A percentile compares a stretch with the other conserved stretches of the same genome.
These are phyloP conservation scores for Tribolium castaneum DNA, from an alignment of 1,140 invertebrate genomes.

Conservation along the genomic window DNA sequence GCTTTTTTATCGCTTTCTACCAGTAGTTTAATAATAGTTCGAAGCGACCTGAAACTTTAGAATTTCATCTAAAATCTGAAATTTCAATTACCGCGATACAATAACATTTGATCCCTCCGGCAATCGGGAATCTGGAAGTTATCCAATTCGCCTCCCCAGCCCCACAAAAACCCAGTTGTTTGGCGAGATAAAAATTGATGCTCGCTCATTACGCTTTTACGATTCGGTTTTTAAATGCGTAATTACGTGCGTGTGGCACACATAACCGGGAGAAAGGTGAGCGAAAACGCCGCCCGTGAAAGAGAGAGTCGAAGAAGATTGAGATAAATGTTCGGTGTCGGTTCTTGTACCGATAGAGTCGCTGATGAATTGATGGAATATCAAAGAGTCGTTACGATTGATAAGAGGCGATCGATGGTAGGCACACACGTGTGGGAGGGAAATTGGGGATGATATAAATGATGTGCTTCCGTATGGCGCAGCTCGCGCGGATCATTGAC, in stretches of 20 bases:
- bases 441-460: background rate
- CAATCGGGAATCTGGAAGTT: background rate
- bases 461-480: background rate
- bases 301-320: background rate
- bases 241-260: background rate
- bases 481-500: background rate
- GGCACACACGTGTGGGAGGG: background rate
- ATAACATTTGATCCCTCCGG: background rate
- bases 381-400: background rate
- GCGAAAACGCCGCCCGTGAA: background rate
- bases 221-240: background rate
- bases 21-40: background rate
- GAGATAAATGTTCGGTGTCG: background rate
- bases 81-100: background rate
- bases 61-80: background rate
- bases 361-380: background rate
- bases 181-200: background rate
- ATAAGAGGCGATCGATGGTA: background rate
- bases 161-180: background rate
- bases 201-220: background rate
- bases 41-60: background rate
- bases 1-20: background rate
- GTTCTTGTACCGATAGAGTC: background rate
- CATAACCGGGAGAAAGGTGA: background rate
- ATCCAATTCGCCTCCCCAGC: background rate